These are phyloP conservation scores for Agriopis leucophaearia DNA, from an alignment of 2,888 invertebrate species.

Conservation along the genomic window DNA sequence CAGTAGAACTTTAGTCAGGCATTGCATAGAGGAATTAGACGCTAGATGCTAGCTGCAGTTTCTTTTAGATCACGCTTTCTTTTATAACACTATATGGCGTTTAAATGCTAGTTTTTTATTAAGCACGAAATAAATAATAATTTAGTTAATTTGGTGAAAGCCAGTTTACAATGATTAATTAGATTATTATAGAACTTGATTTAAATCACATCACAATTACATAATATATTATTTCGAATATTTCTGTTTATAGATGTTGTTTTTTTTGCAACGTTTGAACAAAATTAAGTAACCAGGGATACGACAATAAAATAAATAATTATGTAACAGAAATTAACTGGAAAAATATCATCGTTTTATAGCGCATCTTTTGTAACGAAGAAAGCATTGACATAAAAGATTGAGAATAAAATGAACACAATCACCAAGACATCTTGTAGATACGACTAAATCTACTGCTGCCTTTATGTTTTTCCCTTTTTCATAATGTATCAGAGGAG, in stretches of 20 bases:
- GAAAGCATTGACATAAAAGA: neutral
- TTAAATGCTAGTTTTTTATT: too few relatives aligned
- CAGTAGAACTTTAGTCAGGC: conserved; percentile 68
- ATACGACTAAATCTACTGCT: conserved; percentile 59
- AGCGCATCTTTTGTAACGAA: neutral
- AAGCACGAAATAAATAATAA: too few relatives aligned
- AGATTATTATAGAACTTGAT: too few relatives aligned
- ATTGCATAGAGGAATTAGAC: conserved; percentile 32
- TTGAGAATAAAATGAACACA: neutral
- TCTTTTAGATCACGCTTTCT: neutral
- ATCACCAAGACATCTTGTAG: conserved; percentile 2
- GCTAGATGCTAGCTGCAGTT: conserved; percentile 16
- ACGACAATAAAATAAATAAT: conserved; percentile 44
- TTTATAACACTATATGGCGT: too few relatives aligned
- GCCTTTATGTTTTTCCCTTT: conserved; percentile 42
- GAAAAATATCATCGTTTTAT: neutral
- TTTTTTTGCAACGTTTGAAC: neutral
- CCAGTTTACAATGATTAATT: too few relatives aligned
- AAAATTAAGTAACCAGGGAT: conserved; percentile 39
- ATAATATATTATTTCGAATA: too few relatives aligned
- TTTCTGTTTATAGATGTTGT: neutral
- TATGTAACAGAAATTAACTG: neutral
- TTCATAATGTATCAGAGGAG: conserved; percentile 27
- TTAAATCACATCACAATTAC: too few relatives aligned
- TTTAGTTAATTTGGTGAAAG: too few relatives aligned